Percentiles rank a stretch among this genome's conserved stretches.
Evolutionary conservation across 2,797 vertebrate genomes (phyloP).

Genomic region (Toxotes lorentzi): DNA sequence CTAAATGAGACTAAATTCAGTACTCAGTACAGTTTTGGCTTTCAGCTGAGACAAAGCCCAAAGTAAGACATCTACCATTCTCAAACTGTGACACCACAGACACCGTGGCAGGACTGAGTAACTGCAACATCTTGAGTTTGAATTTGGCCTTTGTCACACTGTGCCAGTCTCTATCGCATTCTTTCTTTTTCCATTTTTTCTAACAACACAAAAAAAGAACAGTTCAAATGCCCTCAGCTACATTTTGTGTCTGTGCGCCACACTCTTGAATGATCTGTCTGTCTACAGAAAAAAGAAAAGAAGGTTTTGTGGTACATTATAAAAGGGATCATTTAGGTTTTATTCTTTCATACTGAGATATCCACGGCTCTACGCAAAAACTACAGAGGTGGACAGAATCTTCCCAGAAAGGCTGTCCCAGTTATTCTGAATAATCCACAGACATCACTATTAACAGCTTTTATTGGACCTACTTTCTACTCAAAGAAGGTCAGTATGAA

Average conservation of each 20-base stretch:
- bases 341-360: neutral
- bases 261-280: neutral
- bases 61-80: conserved; percentile 33
- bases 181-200: neutral
- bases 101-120: conserved; percentile 5
- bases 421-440: neutral
- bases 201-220: neutral
- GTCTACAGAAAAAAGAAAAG: neutral
- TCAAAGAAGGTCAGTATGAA: neutral
- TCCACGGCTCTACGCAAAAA: too few relatives aligned
- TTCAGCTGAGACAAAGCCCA: conserved; percentile 33
- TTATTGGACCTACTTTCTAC: neutral
- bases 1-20: conserved; percentile 28
- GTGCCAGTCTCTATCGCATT: neutral
- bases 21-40: conserved; percentile 15
- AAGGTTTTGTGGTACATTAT: too few relatives aligned
- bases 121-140: conserved; percentile 8
- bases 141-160: neutral
- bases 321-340: too few relatives aligned
- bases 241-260: neutral
- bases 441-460: too few relatives aligned
- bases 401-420: neutral
- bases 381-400: neutral
- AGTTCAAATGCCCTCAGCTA: neutral
- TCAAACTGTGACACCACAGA: conserved; percentile 13